A percentile compares a stretch with the other conserved stretches of the same genome.
Conservation (phyloP, 2,797 vertebrate species). For the Tarsius wallacei region DNA sequence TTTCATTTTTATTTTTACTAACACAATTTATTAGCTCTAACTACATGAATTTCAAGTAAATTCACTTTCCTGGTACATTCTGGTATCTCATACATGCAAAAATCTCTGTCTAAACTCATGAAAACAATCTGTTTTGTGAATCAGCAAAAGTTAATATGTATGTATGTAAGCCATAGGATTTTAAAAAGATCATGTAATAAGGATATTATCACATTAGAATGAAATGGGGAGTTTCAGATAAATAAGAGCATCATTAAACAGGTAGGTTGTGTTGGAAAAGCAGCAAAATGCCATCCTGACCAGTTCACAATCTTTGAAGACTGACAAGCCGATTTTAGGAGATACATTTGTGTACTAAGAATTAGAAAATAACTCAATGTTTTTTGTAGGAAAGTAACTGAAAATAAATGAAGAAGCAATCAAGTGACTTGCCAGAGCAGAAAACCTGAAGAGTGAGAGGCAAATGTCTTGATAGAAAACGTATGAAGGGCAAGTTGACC, state of each 20-base stretch:
- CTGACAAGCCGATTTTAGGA: background rate
- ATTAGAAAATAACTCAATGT: background rate
- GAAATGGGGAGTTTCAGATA: background rate
- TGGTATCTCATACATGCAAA: background rate
- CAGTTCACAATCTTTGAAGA: background rate
- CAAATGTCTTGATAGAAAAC: background rate
- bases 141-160: background rate
- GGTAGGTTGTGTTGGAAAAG: background rate
- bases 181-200: background rate
- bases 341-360: background rate
- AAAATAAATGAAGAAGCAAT: background rate
- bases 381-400: background rate
- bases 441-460: background rate
- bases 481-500: background rate
- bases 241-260: background rate
- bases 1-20: conserved; percentile 44
- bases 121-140: background rate
- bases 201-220: background rate
- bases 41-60: conserved; percentile 3
- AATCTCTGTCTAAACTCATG: background rate
- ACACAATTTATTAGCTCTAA: background rate
- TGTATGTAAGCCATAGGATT: background rate
- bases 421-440: background rate
- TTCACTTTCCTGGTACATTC: background rate
- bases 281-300: background rate